Conservation (phyloP, 2,113 vertebrate species). For the Mobula birostris region DNA sequence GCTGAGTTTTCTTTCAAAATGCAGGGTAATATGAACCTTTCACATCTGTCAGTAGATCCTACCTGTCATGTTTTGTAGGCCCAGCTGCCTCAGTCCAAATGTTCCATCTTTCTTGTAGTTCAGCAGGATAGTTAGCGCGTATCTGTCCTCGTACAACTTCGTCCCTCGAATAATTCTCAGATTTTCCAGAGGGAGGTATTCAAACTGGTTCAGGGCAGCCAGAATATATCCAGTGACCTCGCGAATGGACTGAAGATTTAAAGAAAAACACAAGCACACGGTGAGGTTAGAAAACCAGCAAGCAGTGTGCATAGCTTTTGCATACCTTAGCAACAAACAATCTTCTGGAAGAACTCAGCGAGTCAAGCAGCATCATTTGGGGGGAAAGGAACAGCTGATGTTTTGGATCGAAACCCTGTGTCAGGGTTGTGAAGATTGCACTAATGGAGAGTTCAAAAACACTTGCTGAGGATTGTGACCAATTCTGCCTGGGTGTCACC, state of each 20-base stretch:
- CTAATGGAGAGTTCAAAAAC: too few relatives aligned
- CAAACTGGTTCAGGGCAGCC: conserved; percentile 95
- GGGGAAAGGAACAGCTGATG: too few relatives aligned
- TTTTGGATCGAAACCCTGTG: too few relatives aligned
- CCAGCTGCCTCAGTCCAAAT: conserved; percentile 84
- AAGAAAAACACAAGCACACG: conserved; percentile 40
- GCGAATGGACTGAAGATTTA: conserved; percentile 75
- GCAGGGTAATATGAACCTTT: neutral
- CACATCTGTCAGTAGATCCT: conserved; percentile 37
- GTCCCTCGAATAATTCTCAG: conserved; percentile 87
- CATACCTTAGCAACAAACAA: neutral
- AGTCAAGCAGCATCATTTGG: neutral
- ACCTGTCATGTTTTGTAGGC: conserved; percentile 91
- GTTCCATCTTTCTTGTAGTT: conserved; percentile 91
- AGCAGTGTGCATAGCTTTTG: neutral
- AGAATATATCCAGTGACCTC: conserved; percentile 94
- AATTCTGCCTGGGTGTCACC: neutral
- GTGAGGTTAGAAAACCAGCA: neutral
- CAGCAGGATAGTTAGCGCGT: conserved; percentile 84
- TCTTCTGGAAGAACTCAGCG: too few relatives aligned
- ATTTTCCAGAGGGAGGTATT: conserved; percentile 89
- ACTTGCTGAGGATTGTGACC: too few relatives aligned
- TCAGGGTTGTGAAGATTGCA: too few relatives aligned
- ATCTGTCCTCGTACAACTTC: conserved; percentile 87
- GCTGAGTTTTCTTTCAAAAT: neutral